A percentile compares a stretch with the other conserved stretches of the same genome.
Conservation (phyloP, 2,797 vertebrate species). For the Acanthis flammea region DNA sequence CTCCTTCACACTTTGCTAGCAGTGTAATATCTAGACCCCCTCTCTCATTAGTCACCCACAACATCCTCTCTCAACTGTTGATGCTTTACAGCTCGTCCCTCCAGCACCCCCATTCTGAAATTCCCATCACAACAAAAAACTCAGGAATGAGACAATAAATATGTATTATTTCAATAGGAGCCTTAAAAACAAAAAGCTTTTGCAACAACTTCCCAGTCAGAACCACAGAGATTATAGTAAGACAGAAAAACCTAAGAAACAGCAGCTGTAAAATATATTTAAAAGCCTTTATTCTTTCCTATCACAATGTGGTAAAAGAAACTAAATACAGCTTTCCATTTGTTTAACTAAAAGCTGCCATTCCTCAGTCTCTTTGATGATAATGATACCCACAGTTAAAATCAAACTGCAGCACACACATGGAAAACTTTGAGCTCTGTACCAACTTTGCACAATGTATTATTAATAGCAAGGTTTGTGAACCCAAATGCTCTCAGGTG, state of each 20-base stretch:
- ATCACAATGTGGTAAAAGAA: constrained; percentile 72
- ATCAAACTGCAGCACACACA: constrained; percentile 40
- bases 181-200: constrained; percentile 65
- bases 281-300: constrained; percentile 70
- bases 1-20: background rate
- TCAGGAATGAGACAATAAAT: constrained; percentile 48
- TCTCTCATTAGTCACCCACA: background rate
- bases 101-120: background rate
- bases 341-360: constrained; percentile 78
- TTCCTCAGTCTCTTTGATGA: constrained; percentile 64
- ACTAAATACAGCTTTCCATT: constrained; percentile 74
- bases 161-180: constrained; percentile 54
- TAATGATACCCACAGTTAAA: constrained; percentile 66
- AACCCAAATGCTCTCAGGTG: constrained; percentile 13
- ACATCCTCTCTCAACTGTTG: background rate
- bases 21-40: background rate
- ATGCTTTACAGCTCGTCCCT: background rate
- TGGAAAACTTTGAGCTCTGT: constrained; percentile 44
- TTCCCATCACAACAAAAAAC: constrained; percentile 11
- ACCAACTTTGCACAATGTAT: constrained; percentile 43
- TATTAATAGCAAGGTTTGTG: constrained; percentile 33
- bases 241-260: constrained; percentile 64
- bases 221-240: constrained; percentile 59
- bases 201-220: constrained; percentile 43
- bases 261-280: constrained; percentile 62